A percentile compares a stretch with the other conserved stretches of the same genome.
Conservation (phyloP, 1,140 invertebrate genomes). For the Ladona fulva region DNA sequence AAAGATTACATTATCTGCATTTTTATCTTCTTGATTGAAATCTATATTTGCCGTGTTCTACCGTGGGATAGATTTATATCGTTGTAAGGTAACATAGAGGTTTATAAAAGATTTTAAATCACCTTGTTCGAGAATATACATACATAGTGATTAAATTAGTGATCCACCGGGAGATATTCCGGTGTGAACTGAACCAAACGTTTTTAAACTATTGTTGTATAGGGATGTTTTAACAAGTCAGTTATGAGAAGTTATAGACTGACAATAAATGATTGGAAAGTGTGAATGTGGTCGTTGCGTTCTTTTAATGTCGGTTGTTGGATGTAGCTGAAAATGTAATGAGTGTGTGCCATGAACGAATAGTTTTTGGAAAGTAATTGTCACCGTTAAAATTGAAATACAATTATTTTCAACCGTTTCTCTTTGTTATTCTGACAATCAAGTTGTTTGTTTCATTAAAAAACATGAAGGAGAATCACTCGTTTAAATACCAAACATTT, state of each 20-base stretch:
- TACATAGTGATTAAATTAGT: not conserved
- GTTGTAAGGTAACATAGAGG: conserved; percentile 1
- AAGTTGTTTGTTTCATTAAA: too few species aligned
- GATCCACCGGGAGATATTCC: not conserved
- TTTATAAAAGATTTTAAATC: conserved; percentile 9
- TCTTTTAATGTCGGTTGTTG: not conserved
- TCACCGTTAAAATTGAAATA: conserved; percentile 3
- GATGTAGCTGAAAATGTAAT: not conserved
- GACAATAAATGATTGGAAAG: not conserved
- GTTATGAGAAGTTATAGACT: not conserved
- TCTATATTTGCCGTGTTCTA: conserved; percentile 6
- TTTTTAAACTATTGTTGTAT: not conserved
- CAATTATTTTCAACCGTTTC: conserved; percentile 2
- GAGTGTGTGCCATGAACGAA: conserved; percentile 3
- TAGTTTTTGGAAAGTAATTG: conserved; percentile 2
- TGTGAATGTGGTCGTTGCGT: not conserved
- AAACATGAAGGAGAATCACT: too few species aligned
- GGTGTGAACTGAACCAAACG: not conserved
- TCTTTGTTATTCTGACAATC: not conserved
- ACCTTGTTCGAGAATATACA: not conserved
- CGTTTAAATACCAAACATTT: too few species aligned
- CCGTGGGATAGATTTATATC: conserved; percentile 6
- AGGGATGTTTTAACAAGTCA: not conserved
- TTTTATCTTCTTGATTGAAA: not conserved
- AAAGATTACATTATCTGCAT: not conserved